phyloP scores from a whole-genome alignment of 1,140 invertebrate genomes.

The Watersipora subatra region DNA sequence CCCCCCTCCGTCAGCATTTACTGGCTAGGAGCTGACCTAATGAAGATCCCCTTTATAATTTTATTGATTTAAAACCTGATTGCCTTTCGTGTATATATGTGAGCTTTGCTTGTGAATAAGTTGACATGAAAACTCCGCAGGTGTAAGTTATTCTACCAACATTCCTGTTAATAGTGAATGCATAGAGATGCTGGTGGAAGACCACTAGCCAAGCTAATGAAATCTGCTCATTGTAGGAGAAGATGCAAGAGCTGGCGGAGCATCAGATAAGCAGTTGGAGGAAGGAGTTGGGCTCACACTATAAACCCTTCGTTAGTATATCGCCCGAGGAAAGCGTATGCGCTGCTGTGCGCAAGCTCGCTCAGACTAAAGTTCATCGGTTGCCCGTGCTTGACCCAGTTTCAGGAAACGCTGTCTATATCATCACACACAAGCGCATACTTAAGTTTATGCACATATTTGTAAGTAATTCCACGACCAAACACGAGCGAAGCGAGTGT shows the following conservation, averaged over 20 bases:
- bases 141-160: no score
- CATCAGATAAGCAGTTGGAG: slow-evolving; percentile 55
- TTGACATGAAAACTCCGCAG: no score
- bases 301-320: slow-evolving; percentile 31
- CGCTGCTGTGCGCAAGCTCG: slow-evolving; percentile 80
- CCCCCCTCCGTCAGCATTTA: no score
- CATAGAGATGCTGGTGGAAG: no score
- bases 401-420: slow-evolving; percentile 96
- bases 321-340: slow-evolving; percentile 49
- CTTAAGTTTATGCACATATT: slow-evolving; percentile 95
- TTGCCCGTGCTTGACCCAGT: slow-evolving; percentile 82
- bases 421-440: slow-evolving; percentile 96
- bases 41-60: no score
- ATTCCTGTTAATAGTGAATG: no score
- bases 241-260: slow-evolving; percentile 84
- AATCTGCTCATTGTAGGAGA: slow-evolving; percentile 24
- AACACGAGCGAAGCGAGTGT: no score
- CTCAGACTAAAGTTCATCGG: slow-evolving; percentile 84
- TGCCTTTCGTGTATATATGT: no score
- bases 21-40: no score
- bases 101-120: no score
- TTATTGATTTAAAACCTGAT: no score
- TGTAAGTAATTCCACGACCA: slow-evolving; percentile 67
- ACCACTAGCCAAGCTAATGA: no score
- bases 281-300: slow-evolving; percentile 26